Conservation (phyloP, 2,113 vertebrate genomes). For the Sterna hirundo region DNA sequence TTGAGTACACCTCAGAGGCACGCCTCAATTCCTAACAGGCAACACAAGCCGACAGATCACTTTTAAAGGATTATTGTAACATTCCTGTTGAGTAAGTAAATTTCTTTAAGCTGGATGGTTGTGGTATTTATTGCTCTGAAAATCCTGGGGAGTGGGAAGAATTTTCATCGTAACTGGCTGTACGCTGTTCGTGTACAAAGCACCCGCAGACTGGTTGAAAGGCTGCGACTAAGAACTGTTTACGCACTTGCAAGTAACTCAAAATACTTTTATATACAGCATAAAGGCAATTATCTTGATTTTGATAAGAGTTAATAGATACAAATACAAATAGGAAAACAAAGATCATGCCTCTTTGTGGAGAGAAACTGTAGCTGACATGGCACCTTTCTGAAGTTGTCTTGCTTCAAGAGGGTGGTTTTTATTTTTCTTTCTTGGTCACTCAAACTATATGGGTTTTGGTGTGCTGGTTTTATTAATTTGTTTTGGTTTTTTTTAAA, state of each 20-base stretch:
- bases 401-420: not conserved
- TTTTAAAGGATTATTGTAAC: not conserved
- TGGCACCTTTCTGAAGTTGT: not conserved
- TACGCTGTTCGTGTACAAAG: not conserved
- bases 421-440: not conserved
- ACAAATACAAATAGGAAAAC: not conserved
- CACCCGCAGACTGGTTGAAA: not conserved
- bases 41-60: not conserved
- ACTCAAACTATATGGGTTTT: not conserved
- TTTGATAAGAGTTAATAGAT: not conserved
- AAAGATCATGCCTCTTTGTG: not conserved
- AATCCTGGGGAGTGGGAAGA: not conserved
- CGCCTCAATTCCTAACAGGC: not conserved
- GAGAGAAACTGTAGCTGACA: not conserved
- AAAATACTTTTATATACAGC: not conserved
- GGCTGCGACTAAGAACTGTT: not conserved
- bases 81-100: not conserved
- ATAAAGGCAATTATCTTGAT: not conserved
- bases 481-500: not conserved
- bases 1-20: not conserved
- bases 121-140: not conserved
- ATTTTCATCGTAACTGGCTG: not conserved
- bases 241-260: not conserved
- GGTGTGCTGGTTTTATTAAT: not conserved
- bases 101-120: not conserved